Base-by-base conservation (phyloP, 2,113 vertebrate genomes). In the Struthio camelus region DNA sequence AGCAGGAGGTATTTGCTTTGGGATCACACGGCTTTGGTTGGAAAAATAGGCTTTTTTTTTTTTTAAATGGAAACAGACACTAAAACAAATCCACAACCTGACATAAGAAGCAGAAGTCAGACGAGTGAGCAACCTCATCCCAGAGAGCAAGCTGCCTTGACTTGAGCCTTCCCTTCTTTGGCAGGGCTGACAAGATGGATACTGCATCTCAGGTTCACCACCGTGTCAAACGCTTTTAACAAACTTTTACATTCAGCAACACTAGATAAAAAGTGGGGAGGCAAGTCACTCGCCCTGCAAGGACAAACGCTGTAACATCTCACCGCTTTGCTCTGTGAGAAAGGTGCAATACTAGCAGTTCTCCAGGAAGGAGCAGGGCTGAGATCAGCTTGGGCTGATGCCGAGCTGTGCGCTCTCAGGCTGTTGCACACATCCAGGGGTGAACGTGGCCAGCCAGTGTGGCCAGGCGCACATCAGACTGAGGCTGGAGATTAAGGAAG, bases 1-100 rank as follows among this genome's bases (percentile, higher is more conserved):
- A 96, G 93, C 96, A 95, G 91, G 93, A 96, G 96, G 94, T 95
- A 96, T 96, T 96, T 75, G 79, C 95, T 96, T 94, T 96, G 93
- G 89, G 94, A 96, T 93, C 89, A 80, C 83, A 96, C 90, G 91
- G 94, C 96, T 96, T 96, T 94, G 90, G 94, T 93, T 78, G 91
- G 71, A 95, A 90, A 95, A 93, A 93, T 1, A 54, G n/a, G 48
- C 1, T 2, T 1, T 11, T n/a, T 25, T 36, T 9, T 20, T 28
- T 56, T 14, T 14, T 9, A 80, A 53, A 72, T 36, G 67, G 28
- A 94, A 88, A 77, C 87, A 92, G 70, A 96, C 77, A 87, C 53
- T 76, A 54, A 80, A 91, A 93, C 69, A 95, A 92, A 84, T 42
- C 62, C 34, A 67, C 30, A 82, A 42, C 51, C 73, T 82, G 70